Evolutionary conservation across 2,797 vertebrate species (phyloP).

Genomic region (Hoplostethus atlanticus): DNA sequence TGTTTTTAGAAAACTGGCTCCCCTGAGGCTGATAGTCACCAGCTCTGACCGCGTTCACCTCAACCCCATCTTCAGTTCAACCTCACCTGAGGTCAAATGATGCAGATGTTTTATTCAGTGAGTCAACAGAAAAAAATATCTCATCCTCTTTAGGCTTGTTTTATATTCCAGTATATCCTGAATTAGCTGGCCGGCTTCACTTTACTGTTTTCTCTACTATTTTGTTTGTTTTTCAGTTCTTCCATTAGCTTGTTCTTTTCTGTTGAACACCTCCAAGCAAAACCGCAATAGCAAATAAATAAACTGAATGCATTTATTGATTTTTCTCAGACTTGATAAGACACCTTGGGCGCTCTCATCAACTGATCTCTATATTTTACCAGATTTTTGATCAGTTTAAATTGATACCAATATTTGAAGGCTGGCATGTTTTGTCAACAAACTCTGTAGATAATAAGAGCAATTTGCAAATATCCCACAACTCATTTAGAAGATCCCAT

Average conservation of each 20-base stretch:
- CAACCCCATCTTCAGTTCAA: conserved; percentile 13
- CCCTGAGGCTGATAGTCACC: background rate
- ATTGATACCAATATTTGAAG: too few species aligned
- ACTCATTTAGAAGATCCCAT: too few species aligned
- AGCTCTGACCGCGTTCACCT: background rate
- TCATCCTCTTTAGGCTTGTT: conserved; percentile 2
- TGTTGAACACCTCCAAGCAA: background rate
- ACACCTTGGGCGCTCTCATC: background rate
- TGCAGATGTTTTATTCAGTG: conserved; percentile 15
- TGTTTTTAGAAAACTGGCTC: too few species aligned
- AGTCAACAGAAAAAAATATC: conserved; percentile 26
- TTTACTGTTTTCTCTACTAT: too few species aligned
- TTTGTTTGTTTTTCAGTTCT: too few species aligned
- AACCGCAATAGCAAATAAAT: background rate
- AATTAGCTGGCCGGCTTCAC: background rate
- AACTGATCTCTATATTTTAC: background rate
- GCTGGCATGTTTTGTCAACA: too few species aligned
- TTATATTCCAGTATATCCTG: conserved; percentile 3
- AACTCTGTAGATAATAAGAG: too few species aligned
- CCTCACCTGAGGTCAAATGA: conserved; percentile 44
- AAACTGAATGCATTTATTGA: background rate
- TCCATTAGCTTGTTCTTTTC: too few species aligned
- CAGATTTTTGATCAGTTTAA: background rate
- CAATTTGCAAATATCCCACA: too few species aligned
- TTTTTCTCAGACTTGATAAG: background rate